Percentiles rank a stretch among this genome's conserved stretches.
phyloP scores from a whole-genome alignment of 2,113 vertebrate genomes.

The Indicator indicator region DNA sequence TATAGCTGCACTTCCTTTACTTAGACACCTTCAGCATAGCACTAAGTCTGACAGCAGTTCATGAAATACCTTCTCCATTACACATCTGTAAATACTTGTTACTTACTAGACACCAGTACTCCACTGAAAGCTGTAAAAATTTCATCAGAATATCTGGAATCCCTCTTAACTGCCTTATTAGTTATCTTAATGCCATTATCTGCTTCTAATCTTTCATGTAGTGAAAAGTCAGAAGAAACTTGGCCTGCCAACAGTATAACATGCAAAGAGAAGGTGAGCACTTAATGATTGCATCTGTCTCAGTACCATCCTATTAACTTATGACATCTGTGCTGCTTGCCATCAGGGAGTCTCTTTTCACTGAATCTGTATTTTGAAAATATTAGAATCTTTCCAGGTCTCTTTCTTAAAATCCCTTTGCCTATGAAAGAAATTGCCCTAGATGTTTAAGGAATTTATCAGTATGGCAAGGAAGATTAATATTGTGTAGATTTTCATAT shows the following conservation, averaged over 20 bases:
- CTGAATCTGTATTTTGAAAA: not conserved
- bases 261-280: not conserved
- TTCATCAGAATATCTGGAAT: not conserved
- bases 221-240: not conserved
- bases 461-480: not conserved
- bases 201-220: not conserved
- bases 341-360: not conserved
- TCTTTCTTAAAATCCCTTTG: not conserved
- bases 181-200: constrained; percentile 38
- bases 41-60: not conserved
- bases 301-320: not conserved
- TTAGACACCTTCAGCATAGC: not conserved
- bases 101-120: not conserved
- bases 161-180: constrained; percentile 16
- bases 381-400: not conserved
- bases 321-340: not conserved
- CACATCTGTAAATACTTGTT: not conserved
- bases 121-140: constrained; percentile 16
- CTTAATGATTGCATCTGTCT: not conserved
- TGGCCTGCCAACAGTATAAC: not conserved
- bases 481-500: not conserved
- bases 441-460: not conserved
- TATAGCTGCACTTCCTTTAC: not conserved
- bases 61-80: not conserved
- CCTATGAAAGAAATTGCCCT: not conserved